These are phyloP conservation scores for Deilephila elpenor DNA, from an alignment of 2,888 invertebrate species.

Conservation along the genomic window DNA sequence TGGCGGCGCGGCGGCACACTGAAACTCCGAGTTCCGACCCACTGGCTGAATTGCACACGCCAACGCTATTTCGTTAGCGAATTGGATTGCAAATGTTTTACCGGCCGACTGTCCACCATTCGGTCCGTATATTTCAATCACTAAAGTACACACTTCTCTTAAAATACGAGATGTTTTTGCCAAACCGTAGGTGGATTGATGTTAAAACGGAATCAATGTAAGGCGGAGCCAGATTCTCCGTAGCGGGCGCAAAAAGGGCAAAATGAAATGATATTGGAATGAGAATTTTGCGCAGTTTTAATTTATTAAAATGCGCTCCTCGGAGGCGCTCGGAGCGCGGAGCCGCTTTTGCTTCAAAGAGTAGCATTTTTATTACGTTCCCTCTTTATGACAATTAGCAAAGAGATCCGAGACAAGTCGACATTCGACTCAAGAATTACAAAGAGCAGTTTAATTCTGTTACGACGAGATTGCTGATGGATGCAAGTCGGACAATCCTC, in stretches of 20 bases:
- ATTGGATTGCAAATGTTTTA: slow-evolving; percentile 50
- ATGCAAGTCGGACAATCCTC: slow-evolving; percentile 69
- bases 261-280: slow-evolving; percentile 78
- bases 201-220: slow-evolving; percentile 68
- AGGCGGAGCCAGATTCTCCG: slow-evolving; percentile 56
- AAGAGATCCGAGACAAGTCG: slow-evolving; percentile 66
- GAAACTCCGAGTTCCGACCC: neutral
- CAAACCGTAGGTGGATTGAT: slow-evolving; percentile 59
- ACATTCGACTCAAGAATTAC: slow-evolving; percentile 73
- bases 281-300: slow-evolving; percentile 81
- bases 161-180: slow-evolving; percentile 53
- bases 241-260: slow-evolving; percentile 63
- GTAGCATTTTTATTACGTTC: slow-evolving; percentile 80
- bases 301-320: slow-evolving; percentile 82
- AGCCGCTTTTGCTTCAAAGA: slow-evolving; percentile 78
- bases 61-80: slow-evolving; percentile 48
- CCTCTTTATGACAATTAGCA: slow-evolving; percentile 81
- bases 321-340: slow-evolving; percentile 61
- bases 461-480: slow-evolving; percentile 71
- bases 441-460: slow-evolving; percentile 73
- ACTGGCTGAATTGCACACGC: slow-evolving; percentile 39
- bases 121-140: slow-evolving; percentile 46
- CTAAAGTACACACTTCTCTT: slow-evolving; percentile 44
- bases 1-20: neutral
- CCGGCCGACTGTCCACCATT: slow-evolving; percentile 37